Base-by-base conservation (phyloP, 2,797 vertebrate genomes). In the Spinus olivaceus region DNA sequence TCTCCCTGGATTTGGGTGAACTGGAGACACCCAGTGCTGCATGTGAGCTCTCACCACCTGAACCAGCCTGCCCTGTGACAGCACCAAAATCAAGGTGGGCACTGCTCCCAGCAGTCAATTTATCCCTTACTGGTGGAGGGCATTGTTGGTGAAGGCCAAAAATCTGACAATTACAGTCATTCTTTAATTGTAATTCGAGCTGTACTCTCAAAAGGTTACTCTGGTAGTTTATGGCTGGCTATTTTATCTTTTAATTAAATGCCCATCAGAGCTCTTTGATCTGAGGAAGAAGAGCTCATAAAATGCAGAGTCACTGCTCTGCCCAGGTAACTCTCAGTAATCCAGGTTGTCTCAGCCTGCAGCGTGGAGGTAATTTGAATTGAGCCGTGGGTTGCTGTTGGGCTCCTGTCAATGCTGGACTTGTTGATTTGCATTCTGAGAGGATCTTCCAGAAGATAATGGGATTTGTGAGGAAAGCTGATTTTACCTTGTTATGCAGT, bases 381-480 rank as follows among this genome's bases (percentile, higher is more conserved):
- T 28, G 78, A 86, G 51, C 85, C 70, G 71, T 2, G 7, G 10
- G 69, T 28, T 93, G 59, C 85, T 89, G 33, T 24, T 72, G 56
- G 61, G 30, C 41, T 92, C 54, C 67, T 42, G 17, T 84, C 83
- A 81, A 80, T 32, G 67, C 71, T 69, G 85, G 85, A 81, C 86
- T 84, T 94, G 87, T 88, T 96, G 92, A 96, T 96, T 92, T 96
- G 92, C 90, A 96, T 97, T 96, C 91, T 0, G 9, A 90, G 82
- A 70, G 85, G 80, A 90, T 95, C 81, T 92, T 88, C 20, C 61
- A 69, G 73, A 53, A 94, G 89, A 94, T 96, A 92, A 97, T 94
- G 86, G 94, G 87, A 94, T 96, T 94, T 96, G 92, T 90, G 95
- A 90, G 88, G 83, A 96, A 97, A 95, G 94, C 81, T 96, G 91